phyloP scores from a whole-genome alignment of 2,888 invertebrate species.

The Acronicta alni region DNA sequence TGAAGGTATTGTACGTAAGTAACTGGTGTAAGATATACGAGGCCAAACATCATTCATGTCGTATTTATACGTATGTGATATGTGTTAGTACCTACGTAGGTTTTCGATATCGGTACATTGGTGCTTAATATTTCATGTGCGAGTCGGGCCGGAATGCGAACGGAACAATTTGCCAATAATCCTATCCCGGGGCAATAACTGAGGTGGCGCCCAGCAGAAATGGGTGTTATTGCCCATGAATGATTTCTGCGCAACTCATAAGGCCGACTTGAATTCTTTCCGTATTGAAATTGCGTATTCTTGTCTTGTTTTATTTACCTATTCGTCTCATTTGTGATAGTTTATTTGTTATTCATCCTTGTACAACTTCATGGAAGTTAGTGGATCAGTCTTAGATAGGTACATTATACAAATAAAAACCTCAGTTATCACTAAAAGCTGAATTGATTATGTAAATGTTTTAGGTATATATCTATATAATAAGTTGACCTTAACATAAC shows the following conservation, averaged over 20 bases:
- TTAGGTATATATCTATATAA: too few species aligned
- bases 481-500: background rate
- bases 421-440: too few species aligned
- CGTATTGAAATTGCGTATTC: slow-evolving; percentile 68
- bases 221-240: slow-evolving; percentile 84
- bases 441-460: too few species aligned
- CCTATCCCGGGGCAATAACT: slow-evolving; percentile 84
- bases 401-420: too few species aligned
- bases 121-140: slow-evolving; percentile 86
- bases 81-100: slow-evolving; percentile 43
- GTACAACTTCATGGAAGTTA: background rate
- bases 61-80: slow-evolving; percentile 45
- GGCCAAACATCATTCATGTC: slow-evolving; percentile 46
- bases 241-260: slow-evolving; percentile 79
- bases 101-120: slow-evolving; percentile 66
- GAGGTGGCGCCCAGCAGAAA: slow-evolving; percentile 82
- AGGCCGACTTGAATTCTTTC: slow-evolving; percentile 71
- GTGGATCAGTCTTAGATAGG: background rate
- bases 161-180: slow-evolving; percentile 88
- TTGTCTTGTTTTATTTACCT: slow-evolving; percentile 60
- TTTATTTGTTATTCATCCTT: slow-evolving; percentile 8
- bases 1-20: slow-evolving; percentile 23
- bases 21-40: slow-evolving; percentile 35
- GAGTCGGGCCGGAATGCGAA: slow-evolving; percentile 81
- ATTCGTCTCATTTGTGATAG: slow-evolving; percentile 50